Percentiles rank a stretch among this genome's conserved stretches.
phyloP scores from a whole-genome alignment of 2,113 vertebrate genomes.

The Toxotes jaculatrix region DNA sequence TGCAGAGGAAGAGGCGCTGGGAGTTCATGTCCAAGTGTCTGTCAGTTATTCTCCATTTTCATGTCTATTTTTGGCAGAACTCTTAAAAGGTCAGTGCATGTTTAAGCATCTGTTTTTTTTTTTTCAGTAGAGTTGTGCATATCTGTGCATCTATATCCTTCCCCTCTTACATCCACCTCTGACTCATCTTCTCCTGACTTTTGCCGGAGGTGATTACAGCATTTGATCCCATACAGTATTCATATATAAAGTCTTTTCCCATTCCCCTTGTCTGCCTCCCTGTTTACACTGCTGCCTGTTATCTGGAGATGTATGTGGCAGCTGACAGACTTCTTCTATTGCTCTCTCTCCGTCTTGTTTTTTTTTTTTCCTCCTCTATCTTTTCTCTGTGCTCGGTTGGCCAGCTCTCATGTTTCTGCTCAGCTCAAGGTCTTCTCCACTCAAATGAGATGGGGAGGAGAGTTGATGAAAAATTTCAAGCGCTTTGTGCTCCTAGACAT shows the following conservation, averaged over 20 bases:
- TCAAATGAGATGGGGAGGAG: neutral
- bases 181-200: neutral
- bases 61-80: neutral
- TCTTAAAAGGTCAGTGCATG: neutral
- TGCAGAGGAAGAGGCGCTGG: neutral
- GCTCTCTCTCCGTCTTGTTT: constrained; percentile 30
- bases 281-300: constrained; percentile 19
- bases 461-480: constrained; percentile 20
- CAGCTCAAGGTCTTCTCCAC: constrained; percentile 51
- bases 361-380: neutral
- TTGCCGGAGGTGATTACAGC: neutral
- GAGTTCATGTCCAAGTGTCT: neutral
- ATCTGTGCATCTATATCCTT: neutral
- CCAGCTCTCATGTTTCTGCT: constrained; percentile 34
- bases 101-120: neutral
- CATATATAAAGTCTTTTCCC: neutral
- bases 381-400: constrained; percentile 21
- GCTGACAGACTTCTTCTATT: constrained; percentile 17
- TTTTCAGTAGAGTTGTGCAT: neutral
- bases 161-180: neutral
- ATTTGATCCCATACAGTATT: neutral
- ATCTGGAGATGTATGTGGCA: constrained; percentile 42
- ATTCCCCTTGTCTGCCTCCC: neutral
- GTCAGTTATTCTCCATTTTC: constrained; percentile 5
- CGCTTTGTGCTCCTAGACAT: constrained; percentile 5